phyloP scores from a whole-genome alignment of 2,888 invertebrate genomes.

The Pseudoips prasinana region DNA sequence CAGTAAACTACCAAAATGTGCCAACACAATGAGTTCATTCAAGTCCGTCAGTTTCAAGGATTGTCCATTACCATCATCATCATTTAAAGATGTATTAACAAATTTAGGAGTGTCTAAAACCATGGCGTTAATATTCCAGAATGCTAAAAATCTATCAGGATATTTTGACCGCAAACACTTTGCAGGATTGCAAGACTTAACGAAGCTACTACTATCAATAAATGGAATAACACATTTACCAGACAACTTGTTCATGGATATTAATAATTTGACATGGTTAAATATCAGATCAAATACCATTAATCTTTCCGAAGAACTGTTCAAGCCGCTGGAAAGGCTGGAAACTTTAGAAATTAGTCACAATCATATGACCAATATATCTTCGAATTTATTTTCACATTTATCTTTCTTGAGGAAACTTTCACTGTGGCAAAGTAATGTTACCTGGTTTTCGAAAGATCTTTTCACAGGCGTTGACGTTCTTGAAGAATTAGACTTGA shows the following conservation, averaged over 20 bases:
- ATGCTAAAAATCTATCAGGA: conserved; percentile 76
- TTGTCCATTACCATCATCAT: conserved; percentile 77
- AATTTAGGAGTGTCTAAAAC: conserved; percentile 73
- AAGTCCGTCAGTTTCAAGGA: conserved; percentile 75
- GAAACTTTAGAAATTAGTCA: conserved; percentile 84
- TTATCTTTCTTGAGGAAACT: conserved; percentile 82
- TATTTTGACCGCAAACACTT: conserved; percentile 83
- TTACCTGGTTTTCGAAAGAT: conserved; percentile 83
- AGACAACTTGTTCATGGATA: conserved; percentile 82
- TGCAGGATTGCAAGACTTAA: conserved; percentile 76
- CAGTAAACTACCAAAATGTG: conserved; percentile 70
- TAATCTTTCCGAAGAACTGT: conserved; percentile 79
- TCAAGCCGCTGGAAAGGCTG: conserved; percentile 79
- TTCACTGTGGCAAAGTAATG: conserved; percentile 86
- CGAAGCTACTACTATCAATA: conserved; percentile 81
- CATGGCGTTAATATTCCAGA: conserved; percentile 80
- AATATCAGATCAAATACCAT: conserved; percentile 84
- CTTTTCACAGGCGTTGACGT: conserved; percentile 84
- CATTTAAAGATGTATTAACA: conserved; percentile 72
- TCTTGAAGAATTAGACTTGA: conserved; percentile 85
- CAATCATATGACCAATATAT: conserved; percentile 84
- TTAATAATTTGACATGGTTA: conserved; percentile 83
- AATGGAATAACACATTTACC: conserved; percentile 84
- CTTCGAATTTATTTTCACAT: conserved; percentile 83
- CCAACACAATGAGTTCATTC: conserved; percentile 61